Percentiles rank a stretch among this genome's conserved stretches.
These are phyloP conservation scores for Zeus faber DNA, from an alignment of 2,113 vertebrate species.

Conservation along the genomic window DNA sequence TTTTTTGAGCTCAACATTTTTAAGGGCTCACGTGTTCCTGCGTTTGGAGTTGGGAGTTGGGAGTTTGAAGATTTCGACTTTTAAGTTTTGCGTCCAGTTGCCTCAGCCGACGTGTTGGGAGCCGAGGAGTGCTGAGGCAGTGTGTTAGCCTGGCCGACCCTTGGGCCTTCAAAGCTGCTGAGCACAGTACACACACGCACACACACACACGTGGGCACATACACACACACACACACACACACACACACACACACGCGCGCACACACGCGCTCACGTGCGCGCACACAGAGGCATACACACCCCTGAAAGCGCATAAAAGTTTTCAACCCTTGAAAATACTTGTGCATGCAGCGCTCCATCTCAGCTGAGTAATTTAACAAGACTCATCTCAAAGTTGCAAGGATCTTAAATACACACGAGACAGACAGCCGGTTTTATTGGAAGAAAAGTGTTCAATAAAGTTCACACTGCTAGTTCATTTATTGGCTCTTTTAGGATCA, in stretches of 20 bases:
- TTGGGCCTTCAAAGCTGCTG: conserved; percentile 73
- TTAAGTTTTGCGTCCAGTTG: conserved; percentile 67
- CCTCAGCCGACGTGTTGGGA: conserved; percentile 66
- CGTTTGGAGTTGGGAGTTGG: too few species aligned
- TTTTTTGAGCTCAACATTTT: too few species aligned
- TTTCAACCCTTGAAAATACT: conserved; percentile 66
- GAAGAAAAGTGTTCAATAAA: conserved; percentile 69
- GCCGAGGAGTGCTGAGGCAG: conserved; percentile 73
- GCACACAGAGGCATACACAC: conserved; percentile 14
- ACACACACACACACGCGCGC: conserved; percentile 28
- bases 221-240: conserved; percentile 30
- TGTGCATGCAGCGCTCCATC: conserved; percentile 61
- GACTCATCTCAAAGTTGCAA: conserved; percentile 69
- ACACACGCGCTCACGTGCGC: neutral
- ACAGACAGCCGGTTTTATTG: conserved; percentile 65
- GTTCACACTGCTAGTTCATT: conserved; percentile 61
- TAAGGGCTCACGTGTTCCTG: too few species aligned
- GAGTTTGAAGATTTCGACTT: too few species aligned
- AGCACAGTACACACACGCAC: conserved; percentile 60
- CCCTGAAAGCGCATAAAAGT: conserved; percentile 71
- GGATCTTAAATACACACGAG: conserved; percentile 69
- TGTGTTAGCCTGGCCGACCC: conserved; percentile 73
- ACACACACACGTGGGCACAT: conserved; percentile 29
- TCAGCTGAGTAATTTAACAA: conserved; percentile 74
- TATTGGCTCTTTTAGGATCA: conserved; percentile 67